Base-by-base conservation (phyloP, 2,888 invertebrate species). In the Cenopis cana region DNA sequence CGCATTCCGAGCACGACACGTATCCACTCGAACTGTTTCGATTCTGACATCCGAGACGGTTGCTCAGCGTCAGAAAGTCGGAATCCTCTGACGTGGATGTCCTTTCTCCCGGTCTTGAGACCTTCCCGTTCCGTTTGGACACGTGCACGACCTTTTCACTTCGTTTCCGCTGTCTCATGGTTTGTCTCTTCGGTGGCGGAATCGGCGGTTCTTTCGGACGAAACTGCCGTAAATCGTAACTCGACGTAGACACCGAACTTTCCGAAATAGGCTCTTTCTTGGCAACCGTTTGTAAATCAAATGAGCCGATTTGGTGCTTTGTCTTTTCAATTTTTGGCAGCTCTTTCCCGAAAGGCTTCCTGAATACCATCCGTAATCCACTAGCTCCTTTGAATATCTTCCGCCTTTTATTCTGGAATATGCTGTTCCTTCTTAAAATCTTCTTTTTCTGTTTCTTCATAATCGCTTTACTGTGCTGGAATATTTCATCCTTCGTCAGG, bases 401-500 rank as follows among this genome's bases (percentile, higher is more conserved):
- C 78, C 94, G 94, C 74, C 94, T 86, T 78, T 95, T 95, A 73
- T 94, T 95, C 85, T 95, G 93, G 72, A 92, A 90, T 74, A 87
- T 90, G 74, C 94, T 94, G 69, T 94, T 95, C 65, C 94, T 89
- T 80, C 95, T 92, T 65, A 95, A 84, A 74, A 95, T 92, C 82
- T 96, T 96, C 84, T 96, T 96, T 84, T 95, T 96, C 79, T 97
- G 97, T 68, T 97, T 95, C 73, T 97, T 95, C 98, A 98, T 98
- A 74, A 98, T 98, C 73, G 96, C 96, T 87, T 98, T 98, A 75
- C 98, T 97, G 80, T 97, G 95, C 84, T 97, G 97, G 84, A 97
- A 98, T 74, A 98, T 94, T 89, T 98, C 98, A 82, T 98, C 98
- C 90, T 98, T 97, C n/a, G 98, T 98, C 72, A 98, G 89, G 0